Evolutionary conservation across 1,140 invertebrate species (phyloP).

Genomic region (Acromyrmex heyeri): DNA sequence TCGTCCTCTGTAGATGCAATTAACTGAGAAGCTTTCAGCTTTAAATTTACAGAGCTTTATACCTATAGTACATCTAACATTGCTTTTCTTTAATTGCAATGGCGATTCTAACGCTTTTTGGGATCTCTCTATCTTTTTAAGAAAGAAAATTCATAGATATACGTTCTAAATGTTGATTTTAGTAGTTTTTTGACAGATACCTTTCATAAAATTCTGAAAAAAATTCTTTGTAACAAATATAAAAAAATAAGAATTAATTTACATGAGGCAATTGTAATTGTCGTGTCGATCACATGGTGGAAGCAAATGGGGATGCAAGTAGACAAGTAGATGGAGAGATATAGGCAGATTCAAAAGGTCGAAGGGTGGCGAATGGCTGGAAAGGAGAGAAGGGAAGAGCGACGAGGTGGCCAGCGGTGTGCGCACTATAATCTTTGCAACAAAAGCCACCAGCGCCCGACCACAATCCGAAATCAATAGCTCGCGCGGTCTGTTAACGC

Average conservation of each 20-base stretch:
- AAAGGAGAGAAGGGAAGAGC: conserved; percentile 18
- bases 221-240: neutral
- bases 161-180: neutral
- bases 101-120: neutral
- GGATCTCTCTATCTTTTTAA: neutral
- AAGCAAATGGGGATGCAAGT: conserved; percentile 5
- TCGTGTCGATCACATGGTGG: neutral
- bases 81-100: conserved; percentile 13
- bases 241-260: neutral
- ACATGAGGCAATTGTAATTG: neutral
- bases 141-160: neutral
- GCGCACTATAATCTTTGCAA: conserved; percentile 79
- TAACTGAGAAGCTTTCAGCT: conserved; percentile 27
- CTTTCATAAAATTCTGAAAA: neutral
- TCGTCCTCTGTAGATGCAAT: conserved; percentile 15
- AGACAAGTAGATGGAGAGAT: conserved; percentile 31
- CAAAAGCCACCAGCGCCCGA: conserved; percentile 78
- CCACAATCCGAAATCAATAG: conserved; percentile 82
- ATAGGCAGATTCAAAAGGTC: conserved; percentile 45
- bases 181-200: too few species aligned
- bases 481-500: conserved; percentile 79
- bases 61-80: neutral
- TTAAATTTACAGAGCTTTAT: conserved; percentile 1
- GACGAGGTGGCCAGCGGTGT: conserved; percentile 67
- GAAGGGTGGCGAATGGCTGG: conserved; percentile 40